Evolutionary conservation across 2,113 vertebrate species (phyloP).

Genomic region (Hyperoodon ampullatus): DNA sequence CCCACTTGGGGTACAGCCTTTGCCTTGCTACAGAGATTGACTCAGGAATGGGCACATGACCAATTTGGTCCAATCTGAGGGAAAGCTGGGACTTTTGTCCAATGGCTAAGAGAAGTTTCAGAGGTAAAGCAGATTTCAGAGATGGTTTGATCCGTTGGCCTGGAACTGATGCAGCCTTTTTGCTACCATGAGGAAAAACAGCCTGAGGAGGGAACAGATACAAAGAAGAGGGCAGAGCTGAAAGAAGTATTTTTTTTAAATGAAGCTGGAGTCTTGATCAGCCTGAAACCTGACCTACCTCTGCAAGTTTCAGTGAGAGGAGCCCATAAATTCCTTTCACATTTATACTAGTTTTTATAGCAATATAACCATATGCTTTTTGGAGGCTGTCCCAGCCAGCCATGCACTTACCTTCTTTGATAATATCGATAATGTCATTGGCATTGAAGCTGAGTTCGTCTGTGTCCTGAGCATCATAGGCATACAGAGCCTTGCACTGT

Average conservation of each 20-base stretch:
- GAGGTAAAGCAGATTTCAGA: background rate
- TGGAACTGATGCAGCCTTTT: background rate
- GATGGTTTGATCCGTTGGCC: background rate
- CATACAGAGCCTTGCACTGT: conserved; percentile 96
- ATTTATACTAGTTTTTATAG: background rate
- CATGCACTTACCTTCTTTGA: conserved; percentile 92
- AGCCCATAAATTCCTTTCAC: background rate
- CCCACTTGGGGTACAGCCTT: background rate
- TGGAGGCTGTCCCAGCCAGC: background rate
- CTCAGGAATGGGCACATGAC: background rate
- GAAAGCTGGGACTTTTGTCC: background rate
- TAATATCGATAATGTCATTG: conserved; percentile 95
- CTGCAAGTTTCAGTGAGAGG: background rate
- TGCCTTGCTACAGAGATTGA: background rate
- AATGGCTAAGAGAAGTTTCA: background rate
- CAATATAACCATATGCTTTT: background rate
- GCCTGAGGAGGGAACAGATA: background rate
- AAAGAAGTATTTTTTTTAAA: background rate
- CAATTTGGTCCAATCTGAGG: background rate
- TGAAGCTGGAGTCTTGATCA: background rate
- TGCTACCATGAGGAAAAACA: background rate
- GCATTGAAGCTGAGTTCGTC: conserved; percentile 99
- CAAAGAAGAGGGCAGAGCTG: background rate
- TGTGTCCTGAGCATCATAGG: conserved; percentile 98
- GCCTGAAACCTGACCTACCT: background rate